Base-by-base conservation (phyloP, 2,888 invertebrate genomes). In the Caenorhabditis sulstoni region DNA sequence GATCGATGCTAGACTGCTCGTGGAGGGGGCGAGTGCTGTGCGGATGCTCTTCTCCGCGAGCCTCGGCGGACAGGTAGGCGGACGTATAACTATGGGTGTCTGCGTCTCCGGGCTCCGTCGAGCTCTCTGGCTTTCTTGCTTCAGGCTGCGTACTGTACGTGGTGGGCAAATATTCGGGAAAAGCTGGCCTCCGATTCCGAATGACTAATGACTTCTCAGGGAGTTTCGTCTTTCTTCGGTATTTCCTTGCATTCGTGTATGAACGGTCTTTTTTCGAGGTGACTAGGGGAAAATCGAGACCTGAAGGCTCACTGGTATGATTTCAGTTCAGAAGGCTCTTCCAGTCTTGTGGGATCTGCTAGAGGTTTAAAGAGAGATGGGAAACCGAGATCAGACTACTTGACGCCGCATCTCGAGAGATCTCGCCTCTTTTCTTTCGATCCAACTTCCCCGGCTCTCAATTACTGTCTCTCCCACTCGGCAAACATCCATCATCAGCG, bases 121-220 rank as follows among this genome's bases (percentile, higher is more conserved):
- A n/a, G 18, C 22, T 70, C 62, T 22, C n/a, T 55, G 12, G 23
- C 16, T 59, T 39, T 44, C 41, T 39, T 47, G 70, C 70, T 70
- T 62, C 70, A 61, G 71, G 55, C 50, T 71, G 57, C 71, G 71
- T 71, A 71, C 71, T 57, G 62, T 71, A 71, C 70, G 70, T 70
- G 70, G 44, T 70, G 64, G 55, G 71, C 45, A 71, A 71, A 71
- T 53, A 71, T 37, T 62, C 39, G 37, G 53, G 16, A 61, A 52
- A 64, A 47, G 71, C 53, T 61, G 62, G 71, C 53, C 61, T 62
- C 55, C 22, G 53, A 47, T 47, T 61, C 39, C 62, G 53, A 62
- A 71, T 61, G 61, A 64, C 57, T 64, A 64, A 71, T 64, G 71
- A 62, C 55, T 71, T 68, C 44, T 39, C 22, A 62, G 20, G 39